Conservation (phyloP, 1,140 invertebrate genomes). For the Neocloeon triangulifer region DNA sequence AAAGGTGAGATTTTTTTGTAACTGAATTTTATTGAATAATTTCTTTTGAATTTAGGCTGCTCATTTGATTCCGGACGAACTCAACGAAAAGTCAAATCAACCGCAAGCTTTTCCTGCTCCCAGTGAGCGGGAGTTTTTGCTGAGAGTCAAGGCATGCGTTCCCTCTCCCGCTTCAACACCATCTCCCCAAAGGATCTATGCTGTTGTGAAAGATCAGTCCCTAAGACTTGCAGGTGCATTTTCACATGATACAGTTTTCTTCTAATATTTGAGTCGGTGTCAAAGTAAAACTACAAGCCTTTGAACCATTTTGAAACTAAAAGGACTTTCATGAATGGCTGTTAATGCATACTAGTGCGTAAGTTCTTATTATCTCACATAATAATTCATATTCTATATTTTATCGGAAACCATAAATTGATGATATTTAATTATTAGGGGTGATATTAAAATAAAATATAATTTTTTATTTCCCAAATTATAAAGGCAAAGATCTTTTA, state of each 20-base stretch:
- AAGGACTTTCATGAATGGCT: too few relatives aligned
- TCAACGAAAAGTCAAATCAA: conserved; percentile 10
- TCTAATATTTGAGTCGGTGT: too few relatives aligned
- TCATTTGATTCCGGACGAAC: conserved; percentile 7
- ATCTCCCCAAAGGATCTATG: conserved; percentile 40
- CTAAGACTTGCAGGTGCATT: conserved; percentile 46
- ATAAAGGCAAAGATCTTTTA: too few relatives aligned
- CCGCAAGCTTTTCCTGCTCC: conserved; percentile 25
- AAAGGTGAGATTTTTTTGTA: conserved; percentile 9
- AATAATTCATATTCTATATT: too few relatives aligned
- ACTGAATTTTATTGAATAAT: neutral
- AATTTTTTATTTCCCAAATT: too few relatives aligned
- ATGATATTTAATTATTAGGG: too few relatives aligned
- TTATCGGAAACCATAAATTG: too few relatives aligned
- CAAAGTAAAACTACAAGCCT: too few relatives aligned
- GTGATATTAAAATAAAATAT: too few relatives aligned
- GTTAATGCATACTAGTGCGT: too few relatives aligned
- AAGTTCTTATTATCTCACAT: too few relatives aligned
- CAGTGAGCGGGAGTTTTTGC: conserved; percentile 38
- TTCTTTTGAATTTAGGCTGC: conserved; percentile 3
- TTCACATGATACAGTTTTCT: conserved; percentile 42
- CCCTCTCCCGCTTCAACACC: conserved; percentile 34
- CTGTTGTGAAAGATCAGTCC: conserved; percentile 31
- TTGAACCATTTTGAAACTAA: too few relatives aligned
- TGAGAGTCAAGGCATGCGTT: conserved; percentile 30